Evolutionary conservation across 2,797 vertebrate genomes (phyloP), one percentile per base, ranked within the genome.

Genomic region (Sciurus carolinensis): DNA sequence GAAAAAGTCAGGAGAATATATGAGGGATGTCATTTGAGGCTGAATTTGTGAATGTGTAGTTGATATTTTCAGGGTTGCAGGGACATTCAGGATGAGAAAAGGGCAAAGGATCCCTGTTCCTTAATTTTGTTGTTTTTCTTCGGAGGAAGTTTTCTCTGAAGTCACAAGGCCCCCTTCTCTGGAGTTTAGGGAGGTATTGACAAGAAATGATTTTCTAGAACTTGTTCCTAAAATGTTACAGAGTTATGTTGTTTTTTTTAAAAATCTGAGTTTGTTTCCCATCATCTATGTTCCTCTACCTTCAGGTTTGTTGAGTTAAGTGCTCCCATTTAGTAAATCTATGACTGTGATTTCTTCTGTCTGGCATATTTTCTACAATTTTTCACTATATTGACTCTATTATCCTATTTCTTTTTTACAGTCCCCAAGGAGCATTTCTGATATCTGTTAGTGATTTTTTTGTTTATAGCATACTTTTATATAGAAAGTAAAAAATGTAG

Each of bases 281-380:
- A 0, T 59, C 59, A 39, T 47, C 15, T 89, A 33, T 18, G 69
- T 80, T 66, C 47, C 50, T 62, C 62, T 75, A 0, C 30, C 36
- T 89, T 96, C 82, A 82, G 47, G 18, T 87, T 75, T 95, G 85
- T 89, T 52, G n/a, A 73, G 1, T 77, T 76, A 73, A 71, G 22
- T 57, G 6, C n/a, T 52, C 20, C 20, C 8, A 0, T 84, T 76
- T 71, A 50, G 71, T 44, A 90, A 95, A 30, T 7, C 8, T 77
- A 1, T 54, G 57, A 6, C 42, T 52, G 1, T 54, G 57, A 62
- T 75, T 93, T 93, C 20, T 91, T 91, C 47, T 22, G 73, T 82
- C 22, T 92, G 69, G 36, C 44, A 30, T 79, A 50, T 87, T 95
- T 94, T 42, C 42, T 17, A 81, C 9, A 30, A 5, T 64, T 72